These are phyloP conservation scores for Hyaena hyaena DNA, from an alignment of 2,113 vertebrate species.

Conservation along the genomic window DNA sequence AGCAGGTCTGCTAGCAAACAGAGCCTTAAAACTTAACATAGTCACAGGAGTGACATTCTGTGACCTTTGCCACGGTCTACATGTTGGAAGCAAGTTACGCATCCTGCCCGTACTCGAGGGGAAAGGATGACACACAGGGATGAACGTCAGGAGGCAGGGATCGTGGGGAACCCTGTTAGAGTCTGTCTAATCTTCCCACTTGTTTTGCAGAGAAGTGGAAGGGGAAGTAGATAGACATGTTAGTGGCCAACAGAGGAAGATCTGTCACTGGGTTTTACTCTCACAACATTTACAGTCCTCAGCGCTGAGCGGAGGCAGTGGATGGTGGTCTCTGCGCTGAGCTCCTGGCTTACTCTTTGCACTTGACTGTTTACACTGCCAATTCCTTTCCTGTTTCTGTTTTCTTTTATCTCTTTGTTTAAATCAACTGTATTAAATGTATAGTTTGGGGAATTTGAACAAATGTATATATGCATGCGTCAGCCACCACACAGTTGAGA, in stretches of 20 bases:
- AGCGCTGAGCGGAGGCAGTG: background rate
- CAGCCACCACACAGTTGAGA: background rate
- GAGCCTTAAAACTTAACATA: background rate
- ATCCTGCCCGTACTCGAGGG: background rate
- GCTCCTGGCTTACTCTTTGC: background rate
- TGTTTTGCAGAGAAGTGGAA: background rate
- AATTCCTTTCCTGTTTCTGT: background rate
- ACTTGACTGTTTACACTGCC: background rate
- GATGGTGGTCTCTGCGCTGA: background rate
- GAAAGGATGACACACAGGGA: background rate
- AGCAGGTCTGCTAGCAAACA: background rate
- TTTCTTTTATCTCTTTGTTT: background rate
- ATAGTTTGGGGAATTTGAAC: conserved; percentile 17
- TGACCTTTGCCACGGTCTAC: background rate
- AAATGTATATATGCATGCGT: background rate
- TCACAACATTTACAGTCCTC: background rate
- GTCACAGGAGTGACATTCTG: too few species aligned
- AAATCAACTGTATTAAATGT: background rate
- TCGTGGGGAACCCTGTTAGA: background rate
- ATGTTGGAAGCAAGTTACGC: background rate
- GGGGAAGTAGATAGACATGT: background rate
- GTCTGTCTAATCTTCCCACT: background rate
- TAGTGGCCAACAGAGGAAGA: background rate
- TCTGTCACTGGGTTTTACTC: background rate
- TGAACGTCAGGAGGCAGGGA: background rate